Conservation (phyloP, 2,113 vertebrate genomes). For the Hystrix cristata region DNA sequence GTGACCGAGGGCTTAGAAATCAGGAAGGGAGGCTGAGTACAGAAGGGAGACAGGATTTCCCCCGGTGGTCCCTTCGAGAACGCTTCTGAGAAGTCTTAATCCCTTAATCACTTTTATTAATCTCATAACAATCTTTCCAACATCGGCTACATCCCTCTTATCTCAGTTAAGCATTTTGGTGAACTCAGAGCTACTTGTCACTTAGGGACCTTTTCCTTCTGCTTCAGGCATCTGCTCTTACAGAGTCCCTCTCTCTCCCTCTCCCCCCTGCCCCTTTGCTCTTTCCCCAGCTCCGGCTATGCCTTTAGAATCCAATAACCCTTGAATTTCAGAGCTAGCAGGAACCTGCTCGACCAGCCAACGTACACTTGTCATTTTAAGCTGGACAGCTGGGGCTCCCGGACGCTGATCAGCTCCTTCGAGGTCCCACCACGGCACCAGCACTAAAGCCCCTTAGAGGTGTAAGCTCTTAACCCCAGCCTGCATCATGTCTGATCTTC, state of each 20-base stretch:
- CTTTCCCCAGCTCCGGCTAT: not conserved
- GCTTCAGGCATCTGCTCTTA: not conserved
- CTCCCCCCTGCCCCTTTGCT: too few species aligned
- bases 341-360: not conserved
- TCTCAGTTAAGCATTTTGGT: slow-evolving; percentile 68
- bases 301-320: not conserved
- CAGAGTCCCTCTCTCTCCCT: not conserved
- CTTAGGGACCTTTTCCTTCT: slow-evolving; percentile 43
- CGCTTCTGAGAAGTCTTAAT: slow-evolving; percentile 66
- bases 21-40: not conserved
- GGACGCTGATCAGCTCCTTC: not conserved
- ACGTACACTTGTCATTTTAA: not conserved
- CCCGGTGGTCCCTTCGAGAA: not conserved
- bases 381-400: not conserved
- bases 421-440: not conserved
- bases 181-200: slow-evolving; percentile 65
- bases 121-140: slow-evolving; percentile 69
- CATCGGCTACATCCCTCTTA: slow-evolving; percentile 57
- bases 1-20: not conserved
- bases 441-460: not conserved
- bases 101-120: slow-evolving; percentile 72
- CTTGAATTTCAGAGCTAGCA: slow-evolving; percentile 12
- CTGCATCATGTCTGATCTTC: accelerated
- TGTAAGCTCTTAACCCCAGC: accelerated
- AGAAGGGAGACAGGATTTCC: not conserved